phyloP scores from a whole-genome alignment of 2,113 vertebrate species.

The Cettia cetti region DNA sequence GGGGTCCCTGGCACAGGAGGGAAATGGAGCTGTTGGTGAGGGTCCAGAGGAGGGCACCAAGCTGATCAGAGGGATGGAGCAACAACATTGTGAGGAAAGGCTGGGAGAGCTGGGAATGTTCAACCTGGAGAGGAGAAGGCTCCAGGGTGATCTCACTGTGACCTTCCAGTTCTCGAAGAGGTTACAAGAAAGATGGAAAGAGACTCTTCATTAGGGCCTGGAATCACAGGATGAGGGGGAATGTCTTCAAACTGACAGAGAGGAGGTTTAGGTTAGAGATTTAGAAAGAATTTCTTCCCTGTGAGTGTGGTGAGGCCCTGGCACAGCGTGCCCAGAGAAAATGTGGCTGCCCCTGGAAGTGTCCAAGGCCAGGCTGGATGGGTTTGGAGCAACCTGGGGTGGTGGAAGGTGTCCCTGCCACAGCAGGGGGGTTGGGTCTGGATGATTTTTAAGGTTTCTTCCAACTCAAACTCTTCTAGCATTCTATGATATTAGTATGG shows the following conservation, averaged over 20 bases:
- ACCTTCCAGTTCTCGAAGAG: not conserved
- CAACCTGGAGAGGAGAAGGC: not conserved
- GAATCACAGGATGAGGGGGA: not conserved
- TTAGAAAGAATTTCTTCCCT: not conserved
- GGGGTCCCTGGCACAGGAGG: not conserved
- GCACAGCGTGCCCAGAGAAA: not conserved
- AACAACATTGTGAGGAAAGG: not conserved
- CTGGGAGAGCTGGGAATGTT: not conserved
- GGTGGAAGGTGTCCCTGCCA: fast-evolving
- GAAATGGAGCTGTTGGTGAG: not conserved
- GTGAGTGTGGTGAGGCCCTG: fast-evolving
- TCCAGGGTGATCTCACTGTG: not conserved
- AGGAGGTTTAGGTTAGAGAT: not conserved
- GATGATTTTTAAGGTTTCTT: not conserved
- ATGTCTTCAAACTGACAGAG: not conserved
- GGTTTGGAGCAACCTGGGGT: not conserved
- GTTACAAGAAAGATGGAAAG: not conserved
- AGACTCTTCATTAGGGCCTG: not conserved
- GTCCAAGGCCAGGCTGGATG: fast-evolving
- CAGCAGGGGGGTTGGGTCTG: not conserved
- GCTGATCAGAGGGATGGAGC: not conserved
- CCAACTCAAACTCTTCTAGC: not conserved
- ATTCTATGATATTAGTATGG: not conserved
- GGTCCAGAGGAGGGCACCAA: not conserved
- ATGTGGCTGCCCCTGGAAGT: not conserved